phyloP scores from a whole-genome alignment of 1,140 invertebrate species.

The Meteorus sp. region DNA sequence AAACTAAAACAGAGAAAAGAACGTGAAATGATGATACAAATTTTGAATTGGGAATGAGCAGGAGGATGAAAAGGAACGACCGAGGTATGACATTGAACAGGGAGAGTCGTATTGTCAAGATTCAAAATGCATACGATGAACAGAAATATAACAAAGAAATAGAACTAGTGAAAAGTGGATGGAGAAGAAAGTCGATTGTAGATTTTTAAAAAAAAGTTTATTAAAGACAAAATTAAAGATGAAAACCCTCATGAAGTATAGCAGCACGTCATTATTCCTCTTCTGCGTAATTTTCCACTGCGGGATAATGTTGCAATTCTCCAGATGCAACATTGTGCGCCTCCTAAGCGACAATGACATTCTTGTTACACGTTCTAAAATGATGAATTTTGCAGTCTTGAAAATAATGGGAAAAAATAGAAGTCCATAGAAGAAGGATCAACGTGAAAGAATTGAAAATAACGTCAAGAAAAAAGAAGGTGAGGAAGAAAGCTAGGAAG shows the following conservation, averaged over 20 bases:
- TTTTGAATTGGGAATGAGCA: too few relatives aligned
- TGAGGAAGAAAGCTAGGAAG: slow-evolving; percentile 2
- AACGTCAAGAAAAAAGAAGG: background rate
- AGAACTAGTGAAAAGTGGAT: slow-evolving; percentile 1
- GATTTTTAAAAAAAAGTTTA: background rate
- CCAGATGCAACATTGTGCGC: background rate
- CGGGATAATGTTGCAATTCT: background rate
- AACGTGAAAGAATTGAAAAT: slow-evolving; percentile 17
- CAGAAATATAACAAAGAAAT: background rate
- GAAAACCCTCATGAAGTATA: background rate
- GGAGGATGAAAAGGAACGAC: too few relatives aligned
- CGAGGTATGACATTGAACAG: too few relatives aligned
- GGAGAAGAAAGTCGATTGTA: background rate
- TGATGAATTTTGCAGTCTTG: too few relatives aligned
- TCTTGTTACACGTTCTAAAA: background rate
- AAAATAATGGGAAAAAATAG: background rate
- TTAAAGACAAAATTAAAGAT: background rate
- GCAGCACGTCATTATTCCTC: background rate
- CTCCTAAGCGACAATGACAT: background rate
- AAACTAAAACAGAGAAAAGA: too few relatives aligned
- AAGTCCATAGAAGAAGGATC: slow-evolving; percentile 15
- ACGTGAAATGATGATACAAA: slow-evolving; percentile 1
- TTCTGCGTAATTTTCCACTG: slow-evolving; percentile 10
- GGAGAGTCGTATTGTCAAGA: too few relatives aligned
- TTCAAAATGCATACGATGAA: too few relatives aligned